These are phyloP conservation scores for Drosophila pruinosa DNA, from an alignment of 1,140 invertebrate species.

Conservation along the genomic window DNA sequence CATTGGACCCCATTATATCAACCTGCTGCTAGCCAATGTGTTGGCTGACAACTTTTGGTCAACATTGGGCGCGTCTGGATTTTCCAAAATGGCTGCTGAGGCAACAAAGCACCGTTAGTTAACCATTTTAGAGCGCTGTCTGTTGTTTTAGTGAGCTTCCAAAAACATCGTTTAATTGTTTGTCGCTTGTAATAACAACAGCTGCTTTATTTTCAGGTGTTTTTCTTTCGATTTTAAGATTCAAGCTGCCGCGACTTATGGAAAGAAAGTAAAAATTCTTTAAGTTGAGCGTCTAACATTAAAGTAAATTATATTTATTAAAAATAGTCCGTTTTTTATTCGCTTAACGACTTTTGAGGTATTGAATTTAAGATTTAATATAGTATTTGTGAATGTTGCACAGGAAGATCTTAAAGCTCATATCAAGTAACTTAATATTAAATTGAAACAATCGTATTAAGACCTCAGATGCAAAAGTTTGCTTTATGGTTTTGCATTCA, in stretches of 20 bases:
- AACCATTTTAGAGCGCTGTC: not conserved
- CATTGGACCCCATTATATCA: constrained; percentile 4
- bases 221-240: too few relatives aligned
- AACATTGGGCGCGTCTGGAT: not conserved
- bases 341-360: too few relatives aligned
- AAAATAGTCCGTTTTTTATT: too few relatives aligned
- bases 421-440: too few relatives aligned
- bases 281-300: too few relatives aligned
- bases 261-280: not conserved
- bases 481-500: not conserved
- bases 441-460: too few relatives aligned
- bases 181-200: constrained; percentile 1
- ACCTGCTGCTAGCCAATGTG: constrained; percentile 1
- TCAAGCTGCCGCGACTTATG: not conserved
- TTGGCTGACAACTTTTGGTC: constrained; percentile 9
- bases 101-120: constrained; percentile 16
- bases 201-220: not conserved
- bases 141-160: not conserved
- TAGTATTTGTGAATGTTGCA: too few relatives aligned
- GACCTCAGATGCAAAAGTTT: not conserved
- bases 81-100: constrained; percentile 3
- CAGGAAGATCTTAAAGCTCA: too few relatives aligned
- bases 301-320: too few relatives aligned
- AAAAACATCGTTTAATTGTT: constrained; percentile 15
- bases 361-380: too few relatives aligned